Percentiles rank a stretch among this genome's conserved stretches.
phyloP scores from a whole-genome alignment of 53 echinoderm and acorn worm species.

The Apostichopus leukothele region DNA sequence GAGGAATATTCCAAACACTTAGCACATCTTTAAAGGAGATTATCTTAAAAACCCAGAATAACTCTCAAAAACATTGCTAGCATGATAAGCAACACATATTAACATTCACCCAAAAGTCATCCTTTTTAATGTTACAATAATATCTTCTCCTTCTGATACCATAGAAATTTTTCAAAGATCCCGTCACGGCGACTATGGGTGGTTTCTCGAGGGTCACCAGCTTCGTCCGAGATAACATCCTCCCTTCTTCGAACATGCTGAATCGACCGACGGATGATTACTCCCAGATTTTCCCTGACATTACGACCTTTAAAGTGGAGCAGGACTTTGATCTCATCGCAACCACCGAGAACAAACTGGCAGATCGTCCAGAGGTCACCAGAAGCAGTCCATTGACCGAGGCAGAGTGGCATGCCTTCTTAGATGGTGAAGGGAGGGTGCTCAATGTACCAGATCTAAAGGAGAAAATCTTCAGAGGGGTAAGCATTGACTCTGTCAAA shows the following conservation, averaged over 20 bases:
- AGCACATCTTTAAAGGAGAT: no score
- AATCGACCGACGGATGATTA: constrained; percentile 79
- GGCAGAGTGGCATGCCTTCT: constrained; percentile 70
- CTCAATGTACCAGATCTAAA: constrained; percentile 59
- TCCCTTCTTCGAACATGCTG: constrained; percentile 40
- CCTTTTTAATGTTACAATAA: no score
- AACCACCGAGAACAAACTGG: constrained; percentile 51
- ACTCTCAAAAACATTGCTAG: no score
- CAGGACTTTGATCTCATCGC: constrained; percentile 87
- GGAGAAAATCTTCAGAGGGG: constrained; percentile 90
- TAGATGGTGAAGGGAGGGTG: constrained; percentile 83
- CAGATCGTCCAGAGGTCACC: constrained; percentile 66
- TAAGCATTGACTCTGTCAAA: constrained; percentile 37
- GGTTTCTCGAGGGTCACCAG: constrained; percentile 98
- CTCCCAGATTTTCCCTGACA: constrained; percentile 83
- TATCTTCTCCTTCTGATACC: no score
- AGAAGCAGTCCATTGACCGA: constrained; percentile 63
- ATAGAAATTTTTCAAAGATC: constrained; percentile 98
- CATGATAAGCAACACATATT: no score
- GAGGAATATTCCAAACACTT: no score
- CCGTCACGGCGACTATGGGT: constrained; percentile 78
- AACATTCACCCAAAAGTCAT: no score
- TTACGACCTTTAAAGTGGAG: constrained; percentile 73
- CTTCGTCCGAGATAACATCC: constrained; percentile 78
- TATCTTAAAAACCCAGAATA: no score